A percentile compares a stretch with the other conserved stretches of the same genome.
Conservation (phyloP, 2,888 invertebrate species). For the Alcis repandata region DNA sequence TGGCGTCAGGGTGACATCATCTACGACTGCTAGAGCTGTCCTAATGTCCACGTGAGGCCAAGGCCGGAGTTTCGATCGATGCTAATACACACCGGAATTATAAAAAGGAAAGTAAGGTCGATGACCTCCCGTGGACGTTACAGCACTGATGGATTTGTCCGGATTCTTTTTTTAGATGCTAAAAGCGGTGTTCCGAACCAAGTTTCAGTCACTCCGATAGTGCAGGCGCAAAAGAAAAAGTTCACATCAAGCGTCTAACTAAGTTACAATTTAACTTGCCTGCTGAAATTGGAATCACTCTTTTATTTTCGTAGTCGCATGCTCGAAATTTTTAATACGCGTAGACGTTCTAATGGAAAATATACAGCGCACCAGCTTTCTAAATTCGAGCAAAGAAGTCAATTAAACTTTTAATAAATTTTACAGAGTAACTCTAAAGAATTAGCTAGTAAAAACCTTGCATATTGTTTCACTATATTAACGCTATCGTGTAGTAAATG, state of each 20-base stretch:
- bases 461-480: not conserved
- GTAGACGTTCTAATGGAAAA: slow-evolving; percentile 65
- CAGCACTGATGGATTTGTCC: slow-evolving; percentile 67
- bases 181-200: slow-evolving; percentile 64
- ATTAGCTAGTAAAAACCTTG: not conserved
- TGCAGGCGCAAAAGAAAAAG: slow-evolving; percentile 55
- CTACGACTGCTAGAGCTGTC: slow-evolving; percentile 57
- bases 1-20: slow-evolving; percentile 77
- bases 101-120: slow-evolving; percentile 81
- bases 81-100: slow-evolving; percentile 64
- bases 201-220: slow-evolving; percentile 59
- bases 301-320: slow-evolving; percentile 55
- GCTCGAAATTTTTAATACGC: slow-evolving; percentile 66
- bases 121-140: slow-evolving; percentile 70
- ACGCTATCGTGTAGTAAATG: not conserved
- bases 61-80: slow-evolving; percentile 74
- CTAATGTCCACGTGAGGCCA: slow-evolving; percentile 66
- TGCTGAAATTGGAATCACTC: slow-evolving; percentile 56
- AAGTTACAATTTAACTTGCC: slow-evolving; percentile 59
- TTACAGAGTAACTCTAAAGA: slow-evolving; percentile 33
- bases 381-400: slow-evolving; percentile 53
- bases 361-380: slow-evolving; percentile 65
- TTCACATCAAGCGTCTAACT: slow-evolving; percentile 46
- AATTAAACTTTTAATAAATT: slow-evolving; percentile 43
- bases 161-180: slow-evolving; percentile 73